A percentile compares a stretch with the other conserved stretches of the same genome.
Conservation (phyloP, 1,140 invertebrate genomes). For the Bombus sylvicola region DNA sequence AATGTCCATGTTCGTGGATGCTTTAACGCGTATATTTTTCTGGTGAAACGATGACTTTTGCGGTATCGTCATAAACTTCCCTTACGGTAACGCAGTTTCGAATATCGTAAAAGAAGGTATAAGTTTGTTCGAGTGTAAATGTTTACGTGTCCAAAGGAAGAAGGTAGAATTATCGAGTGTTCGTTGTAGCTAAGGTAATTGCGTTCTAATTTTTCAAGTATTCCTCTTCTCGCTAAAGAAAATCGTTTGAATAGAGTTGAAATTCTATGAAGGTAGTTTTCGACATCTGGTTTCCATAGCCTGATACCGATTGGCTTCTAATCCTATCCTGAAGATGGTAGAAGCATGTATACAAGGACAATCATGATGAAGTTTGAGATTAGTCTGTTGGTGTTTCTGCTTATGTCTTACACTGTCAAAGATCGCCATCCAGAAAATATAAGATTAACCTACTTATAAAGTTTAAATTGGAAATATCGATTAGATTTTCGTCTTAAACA, state of each 20-base stretch:
- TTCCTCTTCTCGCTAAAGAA: not conserved
- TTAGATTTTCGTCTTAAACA: not conserved
- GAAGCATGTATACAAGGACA: not conserved
- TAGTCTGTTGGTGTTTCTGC: constrained; percentile 29
- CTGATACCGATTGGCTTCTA: not conserved
- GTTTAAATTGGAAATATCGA: constrained; percentile 17
- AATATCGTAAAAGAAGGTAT: no score
- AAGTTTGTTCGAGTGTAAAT: no score
- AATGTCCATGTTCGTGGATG: no score
- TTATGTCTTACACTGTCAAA: not conserved
- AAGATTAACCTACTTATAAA: constrained; percentile 7
- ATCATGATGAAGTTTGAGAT: constrained; percentile 4
- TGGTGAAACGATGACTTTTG: no score
- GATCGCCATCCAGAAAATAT: not conserved
- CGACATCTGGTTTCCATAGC: not conserved
- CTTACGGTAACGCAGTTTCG: no score
- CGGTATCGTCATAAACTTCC: no score
- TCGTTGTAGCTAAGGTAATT: not conserved
- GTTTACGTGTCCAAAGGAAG: no score
- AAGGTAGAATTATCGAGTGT: no score
- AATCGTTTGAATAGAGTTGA: no score
- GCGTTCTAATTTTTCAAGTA: not conserved
- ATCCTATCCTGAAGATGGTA: not conserved
- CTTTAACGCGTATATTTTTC: no score
- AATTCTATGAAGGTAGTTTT: not conserved